phyloP scores from a whole-genome alignment of 2,113 vertebrate genomes.

The Cettia cetti region DNA sequence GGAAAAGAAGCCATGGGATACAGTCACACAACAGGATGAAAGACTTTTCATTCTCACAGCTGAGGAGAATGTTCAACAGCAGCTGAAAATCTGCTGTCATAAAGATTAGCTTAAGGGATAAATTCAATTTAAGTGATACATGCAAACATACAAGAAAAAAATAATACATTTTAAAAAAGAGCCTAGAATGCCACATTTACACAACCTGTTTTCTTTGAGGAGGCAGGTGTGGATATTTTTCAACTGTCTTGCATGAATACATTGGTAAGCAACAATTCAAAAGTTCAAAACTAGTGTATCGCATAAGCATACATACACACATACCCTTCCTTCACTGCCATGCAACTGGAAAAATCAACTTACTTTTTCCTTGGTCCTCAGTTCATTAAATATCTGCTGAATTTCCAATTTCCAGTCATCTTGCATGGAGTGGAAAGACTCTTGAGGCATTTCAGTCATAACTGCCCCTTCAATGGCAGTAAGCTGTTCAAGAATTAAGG shows the following conservation, averaged over 20 bases:
- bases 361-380: slow-evolving; percentile 96
- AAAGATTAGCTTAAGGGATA: not conserved
- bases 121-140: not conserved
- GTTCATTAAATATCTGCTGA: slow-evolving; percentile 94
- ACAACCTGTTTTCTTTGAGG: not conserved
- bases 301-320: not conserved
- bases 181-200: not conserved
- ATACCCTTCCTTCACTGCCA: not conserved
- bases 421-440: slow-evolving; percentile 98
- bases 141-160: not conserved
- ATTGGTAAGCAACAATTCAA: not conserved
- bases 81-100: not conserved
- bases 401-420: slow-evolving; percentile 98
- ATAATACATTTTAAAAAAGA: fast-evolving
- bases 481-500: slow-evolving; percentile 92
- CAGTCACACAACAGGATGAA: not conserved
- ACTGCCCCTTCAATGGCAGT: slow-evolving; percentile 89
- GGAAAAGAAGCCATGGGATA: not conserved
- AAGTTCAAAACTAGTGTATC: not conserved
- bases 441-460: slow-evolving; percentile 93
- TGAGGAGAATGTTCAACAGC: not conserved
- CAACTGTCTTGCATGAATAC: not conserved
- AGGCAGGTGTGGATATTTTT: not conserved
- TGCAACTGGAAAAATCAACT: not conserved
- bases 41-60: not conserved